These are phyloP conservation scores for Potorous gilbertii DNA, from an alignment of 2,797 vertebrate species.

Conservation along the genomic window DNA sequence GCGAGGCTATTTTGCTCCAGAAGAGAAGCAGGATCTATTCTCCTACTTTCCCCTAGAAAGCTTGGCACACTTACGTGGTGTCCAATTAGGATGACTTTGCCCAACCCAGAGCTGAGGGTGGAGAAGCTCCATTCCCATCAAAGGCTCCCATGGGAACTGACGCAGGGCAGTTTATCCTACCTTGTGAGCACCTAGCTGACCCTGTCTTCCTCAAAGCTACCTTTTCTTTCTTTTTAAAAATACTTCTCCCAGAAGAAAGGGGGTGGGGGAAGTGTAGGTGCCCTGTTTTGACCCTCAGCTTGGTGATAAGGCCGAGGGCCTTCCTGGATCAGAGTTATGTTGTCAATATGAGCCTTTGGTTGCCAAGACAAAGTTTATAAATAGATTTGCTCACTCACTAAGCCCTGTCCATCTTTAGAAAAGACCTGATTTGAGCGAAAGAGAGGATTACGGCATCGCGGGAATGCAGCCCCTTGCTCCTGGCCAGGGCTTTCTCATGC, in stretches of 20 bases:
- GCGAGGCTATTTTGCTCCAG: slow-evolving; percentile 6
- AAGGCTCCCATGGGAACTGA: slow-evolving; percentile 62
- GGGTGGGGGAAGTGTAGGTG: slow-evolving; percentile 62
- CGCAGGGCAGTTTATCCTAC: slow-evolving; percentile 69
- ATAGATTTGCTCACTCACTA: slow-evolving; percentile 83
- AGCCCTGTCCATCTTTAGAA: slow-evolving; percentile 78
- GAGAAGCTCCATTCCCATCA: slow-evolving; percentile 61
- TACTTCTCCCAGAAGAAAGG: slow-evolving; percentile 56
- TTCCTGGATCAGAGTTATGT: slow-evolving; percentile 67
- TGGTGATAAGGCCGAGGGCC: slow-evolving; percentile 66
- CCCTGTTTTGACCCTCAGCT: slow-evolving; percentile 72
- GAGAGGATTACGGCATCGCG: slow-evolving; percentile 80
- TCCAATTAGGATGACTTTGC: slow-evolving; percentile 3
- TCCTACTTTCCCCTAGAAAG: slow-evolving; percentile 29
- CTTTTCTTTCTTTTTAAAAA: background rate
- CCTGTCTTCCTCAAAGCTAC: slow-evolving; percentile 71
- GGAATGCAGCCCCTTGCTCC: slow-evolving; percentile 80
- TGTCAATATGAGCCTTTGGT: slow-evolving; percentile 68
- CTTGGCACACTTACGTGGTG: background rate
- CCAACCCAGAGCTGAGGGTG: slow-evolving; percentile 29
- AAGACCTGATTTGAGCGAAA: slow-evolving; percentile 80
- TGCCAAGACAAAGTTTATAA: slow-evolving; percentile 82
- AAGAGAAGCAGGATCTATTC: slow-evolving; percentile 33
- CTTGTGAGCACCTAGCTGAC: slow-evolving; percentile 70
- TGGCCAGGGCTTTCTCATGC: slow-evolving; percentile 65